phyloP scores from a whole-genome alignment of 2,113 vertebrate genomes.

The Rhinichthys klamathensis region DNA sequence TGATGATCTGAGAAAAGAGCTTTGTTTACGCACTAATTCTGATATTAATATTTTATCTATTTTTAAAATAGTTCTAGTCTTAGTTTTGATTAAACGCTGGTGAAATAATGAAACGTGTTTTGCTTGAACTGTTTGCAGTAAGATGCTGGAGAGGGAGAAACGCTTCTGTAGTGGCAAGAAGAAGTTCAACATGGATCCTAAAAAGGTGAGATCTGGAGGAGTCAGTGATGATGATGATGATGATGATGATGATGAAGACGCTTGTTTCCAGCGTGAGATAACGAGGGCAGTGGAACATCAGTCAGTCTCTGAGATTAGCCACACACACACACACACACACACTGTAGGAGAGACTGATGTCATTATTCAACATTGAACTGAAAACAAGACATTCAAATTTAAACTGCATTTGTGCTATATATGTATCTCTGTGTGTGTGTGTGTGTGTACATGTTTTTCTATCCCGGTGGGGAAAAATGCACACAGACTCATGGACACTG shows the following conservation, averaged over 20 bases:
- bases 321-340: too few relatives aligned
- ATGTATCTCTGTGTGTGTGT: not conserved
- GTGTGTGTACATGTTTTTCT: not conserved
- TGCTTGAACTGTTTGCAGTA: slow-evolving; percentile 65
- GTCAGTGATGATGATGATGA: not conserved
- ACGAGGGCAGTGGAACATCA: not conserved
- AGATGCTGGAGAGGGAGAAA: slow-evolving; percentile 79
- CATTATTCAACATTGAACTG: too few relatives aligned
- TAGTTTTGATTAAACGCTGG: too few relatives aligned
- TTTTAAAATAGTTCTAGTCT: not conserved
- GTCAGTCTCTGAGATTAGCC: too few relatives aligned
- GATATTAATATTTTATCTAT: not conserved
- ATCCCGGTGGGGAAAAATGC: too few relatives aligned
- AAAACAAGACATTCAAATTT: not conserved
- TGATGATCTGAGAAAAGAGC: not conserved
- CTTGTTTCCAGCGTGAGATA: not conserved
- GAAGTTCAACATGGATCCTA: slow-evolving; percentile 94
- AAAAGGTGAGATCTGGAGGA: slow-evolving; percentile 77
- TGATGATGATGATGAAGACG: not conserved
- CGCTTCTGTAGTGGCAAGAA: slow-evolving; percentile 81
- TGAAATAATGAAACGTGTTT: too few relatives aligned
- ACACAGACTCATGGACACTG: too few relatives aligned
- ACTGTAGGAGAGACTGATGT: too few relatives aligned
- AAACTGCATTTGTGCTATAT: not conserved
- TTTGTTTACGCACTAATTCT: not conserved